These are phyloP conservation scores for Leptopilina syphax DNA, from an alignment of 2,888 invertebrate species.

Conservation along the genomic window DNA sequence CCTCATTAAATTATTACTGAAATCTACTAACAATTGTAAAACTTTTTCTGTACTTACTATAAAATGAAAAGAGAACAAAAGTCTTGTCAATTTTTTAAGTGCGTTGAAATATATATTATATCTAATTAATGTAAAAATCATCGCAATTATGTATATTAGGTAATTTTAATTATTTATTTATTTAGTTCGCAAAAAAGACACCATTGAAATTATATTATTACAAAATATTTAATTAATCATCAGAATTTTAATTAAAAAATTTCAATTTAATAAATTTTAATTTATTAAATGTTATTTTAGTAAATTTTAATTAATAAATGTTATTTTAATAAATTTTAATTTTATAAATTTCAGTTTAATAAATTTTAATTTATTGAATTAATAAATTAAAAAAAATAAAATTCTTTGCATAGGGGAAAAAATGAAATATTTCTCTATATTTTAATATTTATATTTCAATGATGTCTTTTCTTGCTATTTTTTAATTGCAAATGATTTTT, in stretches of 20 bases:
- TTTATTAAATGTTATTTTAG: too few species aligned
- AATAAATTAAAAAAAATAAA: too few species aligned
- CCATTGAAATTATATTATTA: neutral
- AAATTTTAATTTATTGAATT: too few species aligned
- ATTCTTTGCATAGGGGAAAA: too few species aligned
- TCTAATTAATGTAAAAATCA: neutral
- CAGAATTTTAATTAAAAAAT: too few species aligned
- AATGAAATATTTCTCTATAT: neutral
- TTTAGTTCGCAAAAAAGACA: slow-evolving; percentile 20
- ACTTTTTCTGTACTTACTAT: neutral
- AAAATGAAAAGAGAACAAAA: slow-evolving; percentile 5
- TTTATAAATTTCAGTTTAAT: too few species aligned
- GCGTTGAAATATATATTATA: neutral
- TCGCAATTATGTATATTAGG: slow-evolving; percentile 8
- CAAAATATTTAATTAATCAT: neutral
- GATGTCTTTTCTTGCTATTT: neutral
- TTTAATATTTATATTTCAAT: neutral
- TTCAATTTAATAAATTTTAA: too few species aligned
- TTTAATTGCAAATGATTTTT: neutral
- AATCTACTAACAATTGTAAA: neutral
- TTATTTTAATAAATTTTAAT: too few species aligned
- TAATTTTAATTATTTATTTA: neutral
- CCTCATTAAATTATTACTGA: neutral
- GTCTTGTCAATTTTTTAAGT: neutral
- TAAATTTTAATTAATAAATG: too few species aligned